Percentiles rank a stretch among this genome's conserved stretches.
Evolutionary conservation across 2,797 vertebrate genomes (phyloP).

Genomic region (Thripadectes ignobilis): DNA sequence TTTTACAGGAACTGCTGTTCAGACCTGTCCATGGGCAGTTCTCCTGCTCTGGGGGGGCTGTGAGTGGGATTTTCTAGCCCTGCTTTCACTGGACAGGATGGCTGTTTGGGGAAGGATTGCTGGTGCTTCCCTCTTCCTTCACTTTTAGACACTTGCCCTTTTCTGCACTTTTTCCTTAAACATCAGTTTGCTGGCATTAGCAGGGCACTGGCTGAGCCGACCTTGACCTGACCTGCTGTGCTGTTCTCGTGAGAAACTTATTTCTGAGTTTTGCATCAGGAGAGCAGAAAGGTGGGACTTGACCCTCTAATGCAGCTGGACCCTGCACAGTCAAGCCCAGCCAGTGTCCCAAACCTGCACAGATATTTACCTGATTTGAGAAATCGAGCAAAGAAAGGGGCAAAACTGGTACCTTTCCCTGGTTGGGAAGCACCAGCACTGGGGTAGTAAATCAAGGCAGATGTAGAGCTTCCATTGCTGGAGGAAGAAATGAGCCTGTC

Average conservation of each 20-base stretch:
- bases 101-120: neutral
- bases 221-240: neutral
- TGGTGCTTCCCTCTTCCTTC: neutral
- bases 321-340: neutral
- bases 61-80: neutral
- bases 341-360: neutral
- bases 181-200: neutral
- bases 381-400: neutral
- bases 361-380: neutral
- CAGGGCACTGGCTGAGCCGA: neutral
- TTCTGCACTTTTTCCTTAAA: neutral
- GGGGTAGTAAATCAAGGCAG: neutral
- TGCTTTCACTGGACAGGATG: neutral
- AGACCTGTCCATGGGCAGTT: neutral
- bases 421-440: neutral
- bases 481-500: neutral
- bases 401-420: neutral
- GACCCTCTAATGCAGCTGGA: neutral
- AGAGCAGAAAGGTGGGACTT: neutral
- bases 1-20: neutral
- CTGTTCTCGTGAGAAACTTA: constrained; percentile 12
- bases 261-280: neutral
- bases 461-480: neutral
- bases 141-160: neutral
- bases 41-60: neutral